These are phyloP conservation scores for Zaprionus bogoriensis DNA, from an alignment of 2,888 invertebrate genomes.

Conservation along the genomic window DNA sequence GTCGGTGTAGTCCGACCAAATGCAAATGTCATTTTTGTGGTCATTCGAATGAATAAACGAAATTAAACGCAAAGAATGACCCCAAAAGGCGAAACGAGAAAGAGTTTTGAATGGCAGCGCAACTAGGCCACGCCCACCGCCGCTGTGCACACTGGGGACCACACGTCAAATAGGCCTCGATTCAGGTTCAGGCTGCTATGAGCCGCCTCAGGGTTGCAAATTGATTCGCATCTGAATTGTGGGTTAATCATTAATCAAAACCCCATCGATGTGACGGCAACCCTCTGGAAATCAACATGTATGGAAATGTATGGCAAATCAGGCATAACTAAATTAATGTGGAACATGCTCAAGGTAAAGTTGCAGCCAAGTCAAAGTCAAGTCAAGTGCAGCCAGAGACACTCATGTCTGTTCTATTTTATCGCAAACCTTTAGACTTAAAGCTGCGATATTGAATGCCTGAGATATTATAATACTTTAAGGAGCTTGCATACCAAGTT, in stretches of 20 bases:
- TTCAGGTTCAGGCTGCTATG: neutral
- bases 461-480: too few species aligned
- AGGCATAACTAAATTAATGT: constrained; percentile 1
- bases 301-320: neutral
- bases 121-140: constrained; percentile 25
- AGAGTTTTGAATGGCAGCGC: constrained; percentile 61
- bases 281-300: neutral
- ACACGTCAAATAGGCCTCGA: constrained; percentile 31
- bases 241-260: constrained; percentile 46
- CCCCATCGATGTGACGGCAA: constrained; percentile 11
- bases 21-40: constrained; percentile 82
- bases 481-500: too few species aligned
- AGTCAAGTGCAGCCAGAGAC: too few species aligned
- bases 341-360: too few species aligned
- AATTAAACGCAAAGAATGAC: constrained; percentile 75
- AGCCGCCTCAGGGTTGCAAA: constrained; percentile 31
- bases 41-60: constrained; percentile 81
- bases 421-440: too few species aligned
- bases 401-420: too few species aligned
- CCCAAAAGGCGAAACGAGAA: constrained; percentile 12
- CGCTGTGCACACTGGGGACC: constrained; percentile 31
- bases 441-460: too few species aligned
- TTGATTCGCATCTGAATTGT: constrained; percentile 37
- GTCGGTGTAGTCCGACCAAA: constrained; percentile 33
- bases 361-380: too few species aligned